Evolutionary conservation across 2,888 invertebrate species (phyloP).

Genomic region (Oscheius sp.): DNA sequence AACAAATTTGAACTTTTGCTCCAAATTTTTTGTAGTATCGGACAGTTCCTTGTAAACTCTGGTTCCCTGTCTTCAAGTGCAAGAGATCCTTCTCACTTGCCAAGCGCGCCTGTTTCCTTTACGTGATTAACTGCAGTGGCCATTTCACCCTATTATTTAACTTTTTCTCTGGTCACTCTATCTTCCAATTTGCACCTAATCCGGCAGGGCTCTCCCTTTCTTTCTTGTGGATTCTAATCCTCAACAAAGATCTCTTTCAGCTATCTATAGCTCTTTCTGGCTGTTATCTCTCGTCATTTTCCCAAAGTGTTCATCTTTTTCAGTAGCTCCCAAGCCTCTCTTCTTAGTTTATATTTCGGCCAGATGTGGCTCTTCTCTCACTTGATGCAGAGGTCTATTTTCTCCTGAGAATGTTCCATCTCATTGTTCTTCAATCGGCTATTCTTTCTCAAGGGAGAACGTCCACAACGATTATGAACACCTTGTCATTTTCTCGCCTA

Average conservation of each 20-base stretch:
- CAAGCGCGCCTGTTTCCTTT: constrained; percentile 33
- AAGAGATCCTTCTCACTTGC: neutral
- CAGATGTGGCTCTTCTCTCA: constrained; percentile 23
- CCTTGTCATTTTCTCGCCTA: neutral
- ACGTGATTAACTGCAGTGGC: constrained; percentile 32
- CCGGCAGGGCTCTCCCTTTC: neutral
- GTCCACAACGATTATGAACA: neutral
- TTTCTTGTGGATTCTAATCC: neutral
- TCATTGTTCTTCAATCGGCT: neutral
- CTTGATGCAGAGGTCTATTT: too few species aligned
- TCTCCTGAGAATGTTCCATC: too few species aligned
- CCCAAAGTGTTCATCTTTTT: neutral
- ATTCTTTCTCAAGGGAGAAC: constrained; percentile 3
- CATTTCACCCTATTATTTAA: neutral
- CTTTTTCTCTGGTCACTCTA: neutral
- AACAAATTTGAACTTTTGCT: neutral
- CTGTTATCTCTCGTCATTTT: too few species aligned
- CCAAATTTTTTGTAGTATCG: neutral
- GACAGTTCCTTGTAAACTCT: neutral
- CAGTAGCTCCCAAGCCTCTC: constrained; percentile 8
- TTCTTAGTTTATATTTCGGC: constrained; percentile 30
- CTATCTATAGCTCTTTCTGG: neutral
- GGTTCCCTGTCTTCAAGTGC: neutral
- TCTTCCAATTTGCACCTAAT: neutral
- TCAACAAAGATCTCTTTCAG: neutral